Percentiles rank a stretch among this genome's conserved stretches.
Conservation (phyloP, 2,113 vertebrate genomes). For the Neogale vison region DNA sequence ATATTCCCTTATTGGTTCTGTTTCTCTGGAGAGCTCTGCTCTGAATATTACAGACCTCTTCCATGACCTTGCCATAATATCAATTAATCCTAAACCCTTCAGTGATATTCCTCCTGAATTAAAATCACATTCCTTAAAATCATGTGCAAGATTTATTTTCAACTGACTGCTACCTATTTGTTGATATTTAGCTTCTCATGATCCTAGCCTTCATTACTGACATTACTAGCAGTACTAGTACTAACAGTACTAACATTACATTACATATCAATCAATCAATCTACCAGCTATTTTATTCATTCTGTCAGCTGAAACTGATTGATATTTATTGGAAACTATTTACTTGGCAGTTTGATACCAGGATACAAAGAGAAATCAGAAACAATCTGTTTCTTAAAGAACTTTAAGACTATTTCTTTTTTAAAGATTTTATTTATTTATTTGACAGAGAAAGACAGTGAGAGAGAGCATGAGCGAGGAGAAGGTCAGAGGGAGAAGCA, state of each 20-base stretch:
- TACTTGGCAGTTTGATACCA: not conserved
- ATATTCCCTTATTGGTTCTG: not conserved
- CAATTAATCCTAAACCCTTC: not conserved
- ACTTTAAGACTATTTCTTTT: not conserved
- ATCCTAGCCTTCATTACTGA: not conserved
- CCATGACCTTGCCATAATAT: not conserved
- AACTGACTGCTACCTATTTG: not conserved
- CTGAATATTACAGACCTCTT: not conserved
- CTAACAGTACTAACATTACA: not conserved
- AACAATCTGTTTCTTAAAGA: not conserved
- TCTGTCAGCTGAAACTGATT: not conserved
- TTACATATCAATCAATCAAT: not conserved
- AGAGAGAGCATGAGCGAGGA: too few species aligned
- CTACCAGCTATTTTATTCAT: not conserved
- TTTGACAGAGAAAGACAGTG: too few species aligned
- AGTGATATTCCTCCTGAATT: not conserved
- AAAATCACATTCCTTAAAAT: constrained; percentile 1
- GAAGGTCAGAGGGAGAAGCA: too few species aligned
- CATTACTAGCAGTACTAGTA: not conserved
- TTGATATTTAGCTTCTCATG: not conserved
- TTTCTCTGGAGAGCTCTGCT: not conserved
- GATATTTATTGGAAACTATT: not conserved
- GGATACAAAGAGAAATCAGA: not conserved
- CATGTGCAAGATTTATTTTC: not conserved
- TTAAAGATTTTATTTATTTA: too few species aligned